Percentiles rank a stretch among this genome's conserved stretches.
Conservation (phyloP, 1,140 invertebrate species). For the Cryptotermes secundus region DNA sequence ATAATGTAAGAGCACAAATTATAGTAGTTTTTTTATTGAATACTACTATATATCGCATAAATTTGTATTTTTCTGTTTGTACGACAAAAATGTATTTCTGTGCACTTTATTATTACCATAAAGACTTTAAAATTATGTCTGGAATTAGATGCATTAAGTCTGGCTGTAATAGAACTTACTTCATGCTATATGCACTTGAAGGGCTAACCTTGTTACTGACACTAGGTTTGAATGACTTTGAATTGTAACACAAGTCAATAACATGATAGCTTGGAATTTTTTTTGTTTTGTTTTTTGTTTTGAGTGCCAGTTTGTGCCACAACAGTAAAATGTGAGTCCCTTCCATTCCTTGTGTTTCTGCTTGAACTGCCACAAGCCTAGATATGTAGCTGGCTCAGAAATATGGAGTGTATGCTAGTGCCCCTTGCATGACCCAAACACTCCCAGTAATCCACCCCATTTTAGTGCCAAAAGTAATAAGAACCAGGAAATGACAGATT, state of each 20-base stretch:
- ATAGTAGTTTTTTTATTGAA: too few species aligned
- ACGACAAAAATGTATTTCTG: too few species aligned
- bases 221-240: background rate
- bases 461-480: background rate
- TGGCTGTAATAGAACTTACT: background rate
- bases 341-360: background rate
- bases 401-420: background rate
- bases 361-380: background rate
- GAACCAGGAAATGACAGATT: background rate
- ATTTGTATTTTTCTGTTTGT: too few species aligned
- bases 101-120: too few species aligned
- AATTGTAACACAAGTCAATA: background rate
- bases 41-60: too few species aligned
- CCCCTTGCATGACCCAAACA: background rate
- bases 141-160: too few species aligned
- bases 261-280: slow-evolving; percentile 6
- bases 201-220: background rate
- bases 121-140: too few species aligned
- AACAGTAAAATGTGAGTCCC: background rate
- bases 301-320: background rate
- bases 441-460: background rate
- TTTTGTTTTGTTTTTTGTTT: slow-evolving; percentile 14
- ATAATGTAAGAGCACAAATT: too few species aligned
- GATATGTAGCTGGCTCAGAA: background rate
- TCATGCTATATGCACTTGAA: background rate